These are phyloP conservation scores for Jordanella pulchra DNA, from an alignment of 2,797 vertebrate genomes.

Conservation along the genomic window DNA sequence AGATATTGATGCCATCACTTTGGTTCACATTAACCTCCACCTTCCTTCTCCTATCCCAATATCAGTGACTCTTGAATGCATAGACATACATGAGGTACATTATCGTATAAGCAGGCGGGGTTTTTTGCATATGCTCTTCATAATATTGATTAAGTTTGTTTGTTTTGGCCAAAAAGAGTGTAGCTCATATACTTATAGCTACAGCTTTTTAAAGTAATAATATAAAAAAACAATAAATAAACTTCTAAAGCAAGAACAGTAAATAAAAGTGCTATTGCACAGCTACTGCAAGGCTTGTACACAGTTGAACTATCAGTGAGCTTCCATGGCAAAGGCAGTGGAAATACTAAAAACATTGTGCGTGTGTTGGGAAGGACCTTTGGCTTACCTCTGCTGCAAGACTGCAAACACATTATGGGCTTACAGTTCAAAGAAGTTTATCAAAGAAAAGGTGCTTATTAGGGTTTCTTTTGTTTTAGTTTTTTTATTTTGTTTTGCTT, in stretches of 20 bases:
- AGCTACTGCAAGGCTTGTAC: not conserved
- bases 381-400: not conserved
- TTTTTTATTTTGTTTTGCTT: too few relatives aligned
- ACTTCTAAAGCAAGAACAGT: not conserved
- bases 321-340: not conserved
- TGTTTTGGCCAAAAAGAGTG: too few relatives aligned
- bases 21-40: constrained; percentile 60
- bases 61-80: constrained; percentile 55
- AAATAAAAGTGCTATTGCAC: not conserved
- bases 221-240: not conserved
- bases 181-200: not conserved
- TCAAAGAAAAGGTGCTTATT: not conserved
- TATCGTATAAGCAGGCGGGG: constrained; percentile 18
- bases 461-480: too few relatives aligned
- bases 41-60: constrained; percentile 59
- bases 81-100: constrained; percentile 39
- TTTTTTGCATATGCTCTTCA: constrained; percentile 3
- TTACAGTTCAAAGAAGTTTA: not conserved
- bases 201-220: not conserved
- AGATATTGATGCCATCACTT: constrained; percentile 64
- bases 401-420: not conserved
- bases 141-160: constrained; percentile 9
- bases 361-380: not conserved
- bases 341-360: not conserved
- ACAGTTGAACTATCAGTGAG: not conserved